phyloP scores from a whole-genome alignment of 2,113 vertebrate species.

The Calcarius ornatus region DNA sequence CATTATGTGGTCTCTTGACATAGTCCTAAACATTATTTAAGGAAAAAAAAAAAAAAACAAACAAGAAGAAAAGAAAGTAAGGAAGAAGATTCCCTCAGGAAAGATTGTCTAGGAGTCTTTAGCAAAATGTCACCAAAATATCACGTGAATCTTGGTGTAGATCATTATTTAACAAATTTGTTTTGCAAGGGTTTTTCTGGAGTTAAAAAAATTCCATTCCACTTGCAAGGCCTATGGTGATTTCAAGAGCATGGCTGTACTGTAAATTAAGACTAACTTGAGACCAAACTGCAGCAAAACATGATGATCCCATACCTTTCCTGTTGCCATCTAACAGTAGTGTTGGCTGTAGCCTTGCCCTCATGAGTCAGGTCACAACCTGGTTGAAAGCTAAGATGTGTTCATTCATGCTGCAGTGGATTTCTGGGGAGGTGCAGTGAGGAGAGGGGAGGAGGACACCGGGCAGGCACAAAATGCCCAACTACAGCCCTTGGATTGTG shows the following conservation, averaged over 20 bases:
- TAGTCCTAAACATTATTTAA: not conserved
- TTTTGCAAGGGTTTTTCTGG: not conserved
- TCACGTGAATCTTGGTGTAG: not conserved
- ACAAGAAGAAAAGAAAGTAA: not conserved
- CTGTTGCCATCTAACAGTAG: not conserved
- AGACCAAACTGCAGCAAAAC: not conserved
- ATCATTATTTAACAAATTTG: not conserved
- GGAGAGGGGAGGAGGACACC: not conserved
- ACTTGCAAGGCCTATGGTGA: not conserved
- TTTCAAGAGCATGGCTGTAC: not conserved
- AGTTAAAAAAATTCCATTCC: not conserved
- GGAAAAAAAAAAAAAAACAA: not conserved
- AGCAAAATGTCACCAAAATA: not conserved
- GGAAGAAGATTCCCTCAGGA: not conserved
- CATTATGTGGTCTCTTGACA: not conserved
- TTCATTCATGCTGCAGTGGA: not conserved
- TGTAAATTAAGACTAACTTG: not conserved
- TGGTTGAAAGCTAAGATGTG: not conserved
- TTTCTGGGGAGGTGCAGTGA: rapidly evolving
- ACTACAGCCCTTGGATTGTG: not conserved
- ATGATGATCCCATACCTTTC: not conserved
- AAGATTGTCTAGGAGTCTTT: not conserved
- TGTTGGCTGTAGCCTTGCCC: not conserved
- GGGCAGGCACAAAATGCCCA: not conserved
- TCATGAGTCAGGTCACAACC: not conserved